Evolutionary conservation across 2,113 vertebrate genomes (phyloP), one percentile per base, ranked within the genome.

Genomic region (Notarius quadriscutis): DNA sequence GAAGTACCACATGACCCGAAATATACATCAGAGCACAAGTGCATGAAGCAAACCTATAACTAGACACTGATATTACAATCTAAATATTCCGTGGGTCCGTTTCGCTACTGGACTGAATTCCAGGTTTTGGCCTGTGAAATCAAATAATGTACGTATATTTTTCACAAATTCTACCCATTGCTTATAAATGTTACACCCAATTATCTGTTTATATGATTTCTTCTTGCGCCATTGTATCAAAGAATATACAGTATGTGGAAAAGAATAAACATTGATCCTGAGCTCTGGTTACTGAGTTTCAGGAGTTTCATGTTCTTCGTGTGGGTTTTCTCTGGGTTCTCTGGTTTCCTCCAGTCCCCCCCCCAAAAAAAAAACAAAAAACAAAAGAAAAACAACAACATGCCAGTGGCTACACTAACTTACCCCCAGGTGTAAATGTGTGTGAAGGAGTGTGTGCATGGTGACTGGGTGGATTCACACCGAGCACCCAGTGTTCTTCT

Each of bases 1-100:
- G 58, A 78, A 67, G 86, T 77, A 83, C 60, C 81, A 87, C 71
- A 75, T 20, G 41, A 20, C 79, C 55, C 57, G 0, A 20, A 81
- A 60, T 62, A 11, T 86, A 9, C 78, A 78, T 51, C 58, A 78
- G n/a, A 78, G 18, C 50, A 84, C 83, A 53, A 22, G 17, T 53
- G 11, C 41, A 57, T 30, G 34, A 63, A 60, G 55, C 75, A 55
- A 81, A 78, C 27, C 58, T 63, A 12, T 20, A 85, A 41, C 57
- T 58, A 85, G n/a, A 18, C 9, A 65, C 6, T 77, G 41, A 60
- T 77, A 30, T 41, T 17, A 81, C 7, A 22, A 67, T 69, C 15
- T 80, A 62, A 53, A 60, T 41, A 25, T 11, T 53, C 63, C 20
- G n/a, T 63, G 69, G 79, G 12, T 82, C 80, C 83, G 50, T 77